Conservation (phyloP, 2,888 invertebrate species). For the Drosophila maculinotata region DNA sequence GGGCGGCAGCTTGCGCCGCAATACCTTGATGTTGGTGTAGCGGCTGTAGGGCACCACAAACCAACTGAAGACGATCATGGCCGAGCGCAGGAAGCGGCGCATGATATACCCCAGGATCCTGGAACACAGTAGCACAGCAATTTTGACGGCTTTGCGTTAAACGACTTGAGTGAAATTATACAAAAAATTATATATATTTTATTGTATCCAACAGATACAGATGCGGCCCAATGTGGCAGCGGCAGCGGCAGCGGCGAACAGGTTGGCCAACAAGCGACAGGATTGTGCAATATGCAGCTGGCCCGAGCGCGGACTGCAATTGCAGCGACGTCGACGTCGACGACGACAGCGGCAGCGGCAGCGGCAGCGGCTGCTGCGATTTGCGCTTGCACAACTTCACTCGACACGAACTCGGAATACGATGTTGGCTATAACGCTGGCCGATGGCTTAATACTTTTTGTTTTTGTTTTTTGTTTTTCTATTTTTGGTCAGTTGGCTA, state of each 20-base stretch:
- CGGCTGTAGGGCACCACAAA: conserved; percentile 86
- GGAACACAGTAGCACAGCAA: conserved; percentile 85
- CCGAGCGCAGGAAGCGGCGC: conserved; percentile 87
- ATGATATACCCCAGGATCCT: conserved; percentile 87
- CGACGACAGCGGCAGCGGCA: conserved; percentile 4
- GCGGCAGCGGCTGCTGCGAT: conserved; percentile 48
- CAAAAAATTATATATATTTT: conserved; percentile 6
- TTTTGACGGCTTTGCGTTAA: conserved; percentile 82
- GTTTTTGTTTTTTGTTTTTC: conserved; percentile 7
- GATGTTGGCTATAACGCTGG: conserved; percentile 18
- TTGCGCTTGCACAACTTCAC: conserved; percentile 67
- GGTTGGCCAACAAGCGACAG: conserved; percentile 68
- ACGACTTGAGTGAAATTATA: conserved; percentile 49
- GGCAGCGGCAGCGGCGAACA: conserved; percentile 45
- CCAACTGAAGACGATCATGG: conserved; percentile 87
- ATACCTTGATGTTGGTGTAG: conserved; percentile 86
- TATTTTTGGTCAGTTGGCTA: conserved; percentile 71
- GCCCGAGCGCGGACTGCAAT: conserved; percentile 46
- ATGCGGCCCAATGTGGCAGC: neutral
- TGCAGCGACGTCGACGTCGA: conserved; percentile 17
- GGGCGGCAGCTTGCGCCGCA: conserved; percentile 88
- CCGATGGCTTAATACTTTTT: conserved; percentile 53
- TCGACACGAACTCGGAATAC: conserved; percentile 45
- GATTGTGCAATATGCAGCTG: conserved; percentile 79
- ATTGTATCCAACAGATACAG: conserved; percentile 46